These are phyloP conservation scores for Monodelphis domestica DNA, from an alignment of 2,797 vertebrate genomes.

Conservation along the genomic window DNA sequence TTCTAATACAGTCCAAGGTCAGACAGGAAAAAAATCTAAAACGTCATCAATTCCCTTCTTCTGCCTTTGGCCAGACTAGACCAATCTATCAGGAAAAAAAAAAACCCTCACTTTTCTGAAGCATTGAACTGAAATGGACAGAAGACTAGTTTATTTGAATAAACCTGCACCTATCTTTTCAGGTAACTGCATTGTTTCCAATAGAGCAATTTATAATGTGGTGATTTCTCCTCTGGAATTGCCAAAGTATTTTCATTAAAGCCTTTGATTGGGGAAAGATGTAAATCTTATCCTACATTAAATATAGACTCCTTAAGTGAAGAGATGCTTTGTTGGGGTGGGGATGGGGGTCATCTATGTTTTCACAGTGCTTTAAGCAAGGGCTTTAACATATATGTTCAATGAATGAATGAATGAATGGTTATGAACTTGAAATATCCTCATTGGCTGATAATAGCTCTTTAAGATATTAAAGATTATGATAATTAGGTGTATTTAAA, in stretches of 20 bases:
- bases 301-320: neutral
- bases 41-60: neutral
- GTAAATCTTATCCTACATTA: slow-evolving; percentile 21
- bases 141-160: neutral
- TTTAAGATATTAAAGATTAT: slow-evolving; percentile 33
- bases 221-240: neutral
- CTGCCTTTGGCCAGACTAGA: neutral
- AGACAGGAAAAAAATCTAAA: neutral
- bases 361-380: neutral
- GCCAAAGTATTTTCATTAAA: slow-evolving; percentile 28
- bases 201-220: slow-evolving; percentile 32
- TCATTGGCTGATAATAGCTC: slow-evolving; percentile 13
- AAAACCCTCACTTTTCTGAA: neutral
- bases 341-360: neutral
- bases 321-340: neutral
- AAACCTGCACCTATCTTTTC: neutral
- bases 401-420: neutral
- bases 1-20: neutral
- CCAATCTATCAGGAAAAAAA: neutral
- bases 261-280: neutral
- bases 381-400: neutral
- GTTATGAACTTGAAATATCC: slow-evolving; percentile 19
- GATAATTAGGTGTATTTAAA: neutral
- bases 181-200: neutral
- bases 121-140: neutral